Percentiles rank a stretch among this genome's conserved stretches.
Conservation (phyloP, 2,888 invertebrate species). For the Disparrhopalites patrizii region DNA sequence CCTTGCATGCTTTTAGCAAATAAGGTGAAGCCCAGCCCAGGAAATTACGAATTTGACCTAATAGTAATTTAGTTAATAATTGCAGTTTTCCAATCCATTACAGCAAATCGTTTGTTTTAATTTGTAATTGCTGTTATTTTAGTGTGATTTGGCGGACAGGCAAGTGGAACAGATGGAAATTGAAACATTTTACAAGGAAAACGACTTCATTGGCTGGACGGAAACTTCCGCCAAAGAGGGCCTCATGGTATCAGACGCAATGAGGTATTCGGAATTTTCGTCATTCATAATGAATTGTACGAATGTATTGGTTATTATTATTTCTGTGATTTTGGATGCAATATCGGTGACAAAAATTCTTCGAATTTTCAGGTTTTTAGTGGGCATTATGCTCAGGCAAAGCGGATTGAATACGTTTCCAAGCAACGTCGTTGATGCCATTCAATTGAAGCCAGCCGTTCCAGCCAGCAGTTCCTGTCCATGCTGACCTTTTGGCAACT, state of each 20-base stretch:
- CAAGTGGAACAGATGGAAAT: constrained; percentile 57
- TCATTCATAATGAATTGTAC: not conserved
- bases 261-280: constrained; percentile 52
- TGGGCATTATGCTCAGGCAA: constrained; percentile 52
- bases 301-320: not conserved
- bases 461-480: constrained; percentile 37
- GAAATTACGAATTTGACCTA: too few species aligned
- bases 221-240: constrained; percentile 61
- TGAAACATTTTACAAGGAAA: constrained; percentile 57
- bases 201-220: constrained; percentile 59
- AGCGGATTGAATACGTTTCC: constrained; percentile 47
- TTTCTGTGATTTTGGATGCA: not conserved
- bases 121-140: not conserved
- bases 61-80: too few species aligned
- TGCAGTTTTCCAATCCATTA: too few species aligned
- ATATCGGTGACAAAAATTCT: constrained; percentile 9
- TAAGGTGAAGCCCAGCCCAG: constrained; percentile 57
- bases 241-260: constrained; percentile 58
- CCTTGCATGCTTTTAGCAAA: constrained; percentile 60
- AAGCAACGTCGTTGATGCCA: constrained; percentile 29
- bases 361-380: constrained; percentile 50
- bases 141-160: constrained; percentile 57
- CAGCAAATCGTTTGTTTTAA: not conserved
- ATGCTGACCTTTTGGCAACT: too few species aligned
- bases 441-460: constrained; percentile 36